Percentiles rank a stretch among this genome's conserved stretches.
These are phyloP conservation scores for Akabosia matsudoensis DNA, from an alignment of 1,140 invertebrate genomes.

Conservation along the genomic window DNA sequence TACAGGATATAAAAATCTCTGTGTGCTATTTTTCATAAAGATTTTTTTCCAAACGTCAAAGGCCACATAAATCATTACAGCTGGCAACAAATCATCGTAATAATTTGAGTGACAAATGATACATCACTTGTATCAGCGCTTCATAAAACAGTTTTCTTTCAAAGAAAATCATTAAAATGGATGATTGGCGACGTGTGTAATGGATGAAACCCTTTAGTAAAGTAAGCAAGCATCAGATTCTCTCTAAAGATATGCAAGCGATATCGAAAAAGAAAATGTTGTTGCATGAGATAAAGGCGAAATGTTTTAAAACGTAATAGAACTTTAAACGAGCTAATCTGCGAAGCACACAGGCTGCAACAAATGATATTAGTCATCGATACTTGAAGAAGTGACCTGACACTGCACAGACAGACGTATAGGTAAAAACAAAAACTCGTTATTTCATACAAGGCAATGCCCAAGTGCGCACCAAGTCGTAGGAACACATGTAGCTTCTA, in stretches of 20 bases:
- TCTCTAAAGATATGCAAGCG: background rate
- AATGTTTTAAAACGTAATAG: background rate
- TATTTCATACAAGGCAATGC: background rate
- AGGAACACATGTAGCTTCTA: background rate
- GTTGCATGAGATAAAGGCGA: background rate
- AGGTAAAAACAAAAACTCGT: background rate
- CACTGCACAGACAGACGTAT: no score
- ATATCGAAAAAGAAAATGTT: no score
- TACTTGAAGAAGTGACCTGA: no score
- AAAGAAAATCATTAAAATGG: background rate
- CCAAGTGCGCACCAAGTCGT: background rate
- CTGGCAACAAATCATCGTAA: background rate
- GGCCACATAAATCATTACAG: background rate
- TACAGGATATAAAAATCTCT: background rate
- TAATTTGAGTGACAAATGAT: constrained; percentile 19
- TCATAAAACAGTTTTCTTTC: no score
- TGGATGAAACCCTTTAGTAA: background rate
- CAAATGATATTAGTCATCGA: no score
- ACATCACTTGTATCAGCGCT: background rate
- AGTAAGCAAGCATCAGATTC: background rate
- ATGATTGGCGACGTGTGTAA: background rate
- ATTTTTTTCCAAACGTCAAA: background rate
- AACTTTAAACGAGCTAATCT: background rate
- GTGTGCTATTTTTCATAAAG: background rate
- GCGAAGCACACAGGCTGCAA: background rate